Percentiles rank a stretch among this genome's conserved stretches.
phyloP scores from a whole-genome alignment of 2,113 vertebrate species.

The Mirounga angustirostris region DNA sequence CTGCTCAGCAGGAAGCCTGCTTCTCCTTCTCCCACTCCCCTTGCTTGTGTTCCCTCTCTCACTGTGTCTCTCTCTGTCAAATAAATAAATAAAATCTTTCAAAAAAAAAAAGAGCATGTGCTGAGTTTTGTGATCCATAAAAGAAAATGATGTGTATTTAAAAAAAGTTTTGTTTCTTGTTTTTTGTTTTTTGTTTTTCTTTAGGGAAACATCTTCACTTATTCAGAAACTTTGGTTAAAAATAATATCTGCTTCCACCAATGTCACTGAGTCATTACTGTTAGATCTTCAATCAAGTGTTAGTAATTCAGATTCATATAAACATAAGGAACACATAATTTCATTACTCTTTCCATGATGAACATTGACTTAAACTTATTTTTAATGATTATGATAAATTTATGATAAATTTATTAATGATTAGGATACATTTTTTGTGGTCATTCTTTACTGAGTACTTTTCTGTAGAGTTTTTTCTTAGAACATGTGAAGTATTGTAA shows the following conservation, averaged over 20 bases:
- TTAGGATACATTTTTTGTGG: not conserved
- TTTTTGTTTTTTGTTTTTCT: not conserved
- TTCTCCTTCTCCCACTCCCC: too few relatives aligned
- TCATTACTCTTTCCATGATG: not conserved
- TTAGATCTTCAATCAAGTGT: not conserved
- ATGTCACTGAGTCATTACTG: not conserved
- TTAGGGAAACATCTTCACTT: not conserved
- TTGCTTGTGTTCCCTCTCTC: too few relatives aligned
- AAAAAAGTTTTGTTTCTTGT: not conserved
- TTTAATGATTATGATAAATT: not conserved
- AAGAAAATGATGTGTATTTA: not conserved
- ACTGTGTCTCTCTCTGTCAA: too few relatives aligned
- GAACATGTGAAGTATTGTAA: not conserved
- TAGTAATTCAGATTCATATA: conserved; percentile 20
- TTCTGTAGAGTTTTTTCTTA: not conserved
- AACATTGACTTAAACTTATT: not conserved
- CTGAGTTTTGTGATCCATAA: not conserved
- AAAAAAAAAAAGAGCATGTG: not conserved
- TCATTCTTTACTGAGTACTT: not conserved
- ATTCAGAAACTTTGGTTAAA: not conserved
- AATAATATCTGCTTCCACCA: not conserved
- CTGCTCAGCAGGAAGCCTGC: too few relatives aligned
- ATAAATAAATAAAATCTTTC: too few relatives aligned
- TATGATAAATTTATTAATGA: not conserved
- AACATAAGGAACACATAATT: not conserved